Conservation (phyloP, 30 jellyfish, hydroid and myxozoan genomes). For the Hydra vulgaris region DNA sequence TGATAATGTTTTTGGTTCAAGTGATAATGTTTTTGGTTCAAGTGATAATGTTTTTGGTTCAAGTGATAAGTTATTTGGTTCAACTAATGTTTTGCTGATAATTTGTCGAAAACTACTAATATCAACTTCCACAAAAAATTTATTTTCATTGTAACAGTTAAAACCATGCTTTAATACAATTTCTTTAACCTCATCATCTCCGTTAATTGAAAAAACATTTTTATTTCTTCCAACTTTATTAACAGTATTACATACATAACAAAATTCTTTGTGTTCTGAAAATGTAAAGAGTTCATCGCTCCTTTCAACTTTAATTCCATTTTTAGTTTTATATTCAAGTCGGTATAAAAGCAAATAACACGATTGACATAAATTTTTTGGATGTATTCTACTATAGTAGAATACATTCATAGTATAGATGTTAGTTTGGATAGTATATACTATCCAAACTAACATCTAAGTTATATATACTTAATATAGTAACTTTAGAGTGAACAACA, state of each 20-base stretch:
- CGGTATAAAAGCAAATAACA: not conserved
- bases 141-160: not conserved
- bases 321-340: not conserved
- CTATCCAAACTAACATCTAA: not conserved
- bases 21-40: no score
- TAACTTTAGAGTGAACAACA: not conserved
- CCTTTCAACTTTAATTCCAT: not conserved
- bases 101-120: no score
- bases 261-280: not conserved
- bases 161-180: not conserved
- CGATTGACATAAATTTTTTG: not conserved
- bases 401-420: no score
- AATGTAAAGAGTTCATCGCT: not conserved
- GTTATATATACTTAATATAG: not conserved
- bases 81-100: no score
- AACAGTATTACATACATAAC: not conserved
- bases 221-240: not conserved
- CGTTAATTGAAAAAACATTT: not conserved
- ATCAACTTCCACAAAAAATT: no score
- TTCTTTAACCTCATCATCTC: not conserved
- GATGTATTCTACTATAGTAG: not conserved
- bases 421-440: no score
- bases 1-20: no score
- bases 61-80: no score
- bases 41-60: no score